phyloP scores from a whole-genome alignment of 2,113 vertebrate species.

The Halcyon malimbica region DNA sequence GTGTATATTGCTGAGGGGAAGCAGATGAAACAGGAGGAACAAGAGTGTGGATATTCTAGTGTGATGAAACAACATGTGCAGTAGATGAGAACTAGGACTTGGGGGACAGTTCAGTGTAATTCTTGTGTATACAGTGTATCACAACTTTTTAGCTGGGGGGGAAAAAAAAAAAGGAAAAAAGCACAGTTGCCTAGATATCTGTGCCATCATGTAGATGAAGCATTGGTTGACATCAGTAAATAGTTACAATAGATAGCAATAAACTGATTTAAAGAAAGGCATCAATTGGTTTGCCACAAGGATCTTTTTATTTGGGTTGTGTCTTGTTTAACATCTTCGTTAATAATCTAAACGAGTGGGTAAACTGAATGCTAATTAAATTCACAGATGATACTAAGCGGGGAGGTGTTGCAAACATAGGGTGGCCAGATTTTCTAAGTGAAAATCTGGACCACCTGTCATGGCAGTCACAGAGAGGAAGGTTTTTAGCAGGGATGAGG shows the following conservation, averaged over 20 bases:
- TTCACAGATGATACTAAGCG: conserved; percentile 77
- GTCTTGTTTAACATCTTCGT: conserved; percentile 74
- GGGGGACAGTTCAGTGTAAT: neutral
- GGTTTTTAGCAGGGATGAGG: conserved; percentile 50
- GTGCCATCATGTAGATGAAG: neutral
- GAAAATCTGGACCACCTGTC: conserved; percentile 73
- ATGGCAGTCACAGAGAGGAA: conserved; percentile 47
- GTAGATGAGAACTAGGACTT: neutral
- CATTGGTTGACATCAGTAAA: neutral
- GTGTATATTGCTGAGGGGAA: neutral
- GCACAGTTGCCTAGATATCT: neutral
- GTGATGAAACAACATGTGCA: neutral
- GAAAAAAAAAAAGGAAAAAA: neutral
- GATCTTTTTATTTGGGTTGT: conserved; percentile 55
- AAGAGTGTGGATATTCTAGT: neutral
- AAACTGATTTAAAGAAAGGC: neutral
- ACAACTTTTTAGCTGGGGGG: neutral
- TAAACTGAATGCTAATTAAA: conserved; percentile 76
- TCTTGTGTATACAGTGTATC: neutral
- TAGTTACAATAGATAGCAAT: neutral
- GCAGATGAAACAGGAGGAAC: neutral
- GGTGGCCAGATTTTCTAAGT: conserved; percentile 70
- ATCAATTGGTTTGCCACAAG: conserved; percentile 30
- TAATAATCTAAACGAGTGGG: conserved; percentile 72
- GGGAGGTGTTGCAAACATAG: conserved; percentile 69